These are phyloP conservation scores for Sialis fuliginosa DNA, from an alignment of 2,888 invertebrate species.

Conservation along the genomic window DNA sequence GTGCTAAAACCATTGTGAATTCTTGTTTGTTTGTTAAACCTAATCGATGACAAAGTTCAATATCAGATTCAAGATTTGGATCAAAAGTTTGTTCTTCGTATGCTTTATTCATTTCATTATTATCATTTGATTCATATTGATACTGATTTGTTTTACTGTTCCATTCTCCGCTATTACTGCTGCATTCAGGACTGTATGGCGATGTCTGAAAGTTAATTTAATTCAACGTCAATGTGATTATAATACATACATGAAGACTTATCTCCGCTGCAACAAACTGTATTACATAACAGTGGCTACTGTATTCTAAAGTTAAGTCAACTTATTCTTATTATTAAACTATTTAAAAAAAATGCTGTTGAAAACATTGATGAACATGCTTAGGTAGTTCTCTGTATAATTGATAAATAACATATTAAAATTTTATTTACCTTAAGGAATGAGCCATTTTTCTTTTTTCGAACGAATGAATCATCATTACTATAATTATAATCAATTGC, in stretches of 20 bases:
- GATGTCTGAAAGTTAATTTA: constrained; percentile 35
- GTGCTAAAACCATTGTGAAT: constrained; percentile 16
- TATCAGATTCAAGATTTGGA: constrained; percentile 7
- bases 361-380: no score
- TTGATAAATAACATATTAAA: neutral
- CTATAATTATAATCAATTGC: constrained; percentile 38
- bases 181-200: constrained; percentile 38
- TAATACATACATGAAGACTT: neutral
- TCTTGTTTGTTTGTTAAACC: constrained; percentile 16
- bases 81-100: neutral
- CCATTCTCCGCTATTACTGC: constrained; percentile 17
- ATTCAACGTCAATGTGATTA: no score
- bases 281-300: neutral
- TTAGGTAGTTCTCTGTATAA: no score
- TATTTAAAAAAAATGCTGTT: no score
- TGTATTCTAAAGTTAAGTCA: neutral
- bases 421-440: neutral
- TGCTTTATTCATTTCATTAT: neutral
- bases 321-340: no score
- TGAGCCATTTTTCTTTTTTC: constrained; percentile 23
- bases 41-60: constrained; percentile 9
- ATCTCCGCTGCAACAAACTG: neutral
- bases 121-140: neutral
- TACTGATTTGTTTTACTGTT: neutral
- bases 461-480: constrained; percentile 32